These are phyloP conservation scores for Danio tinwini DNA, from an alignment of 2,797 vertebrate species.

Conservation along the genomic window DNA sequence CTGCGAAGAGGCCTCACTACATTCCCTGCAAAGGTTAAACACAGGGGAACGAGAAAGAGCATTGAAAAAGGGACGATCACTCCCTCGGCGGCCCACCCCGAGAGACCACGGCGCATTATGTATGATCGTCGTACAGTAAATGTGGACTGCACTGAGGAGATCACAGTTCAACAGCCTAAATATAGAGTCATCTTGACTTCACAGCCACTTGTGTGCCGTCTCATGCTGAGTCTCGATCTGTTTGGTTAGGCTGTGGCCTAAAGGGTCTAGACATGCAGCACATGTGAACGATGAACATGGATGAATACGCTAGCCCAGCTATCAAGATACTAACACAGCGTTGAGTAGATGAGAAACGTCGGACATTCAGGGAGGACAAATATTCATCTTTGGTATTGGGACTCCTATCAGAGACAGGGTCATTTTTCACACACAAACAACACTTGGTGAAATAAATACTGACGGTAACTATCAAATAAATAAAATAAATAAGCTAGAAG, in stretches of 20 bases:
- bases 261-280: conserved; percentile 50
- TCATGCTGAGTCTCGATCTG: conserved; percentile 30
- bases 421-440: conserved; percentile 81
- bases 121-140: conserved; percentile 30
- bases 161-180: conserved; percentile 42
- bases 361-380: conserved; percentile 83
- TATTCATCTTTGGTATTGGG: conserved; percentile 87
- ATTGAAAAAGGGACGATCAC: conserved; percentile 60
- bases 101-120: conserved; percentile 24
- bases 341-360: conserved; percentile 38
- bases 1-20: conserved; percentile 76
- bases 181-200: conserved; percentile 26
- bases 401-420: conserved; percentile 83
- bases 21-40: conserved; percentile 76
- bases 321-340: conserved; percentile 49
- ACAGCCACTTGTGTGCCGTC: conserved; percentile 25
- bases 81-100: conserved; percentile 50
- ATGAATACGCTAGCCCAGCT: conserved; percentile 42
- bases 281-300: conserved; percentile 33
- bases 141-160: conserved; percentile 29
- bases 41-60: conserved; percentile 63
- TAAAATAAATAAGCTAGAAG: conserved; percentile 76
- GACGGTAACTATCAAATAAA: conserved; percentile 83
- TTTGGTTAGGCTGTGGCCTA: conserved; percentile 42
- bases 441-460: conserved; percentile 83